A percentile compares a stretch with the other conserved stretches of the same genome.
These are phyloP conservation scores for Sebastes baramenuke DNA, from an alignment of 2,797 vertebrate species.

Conservation along the genomic window DNA sequence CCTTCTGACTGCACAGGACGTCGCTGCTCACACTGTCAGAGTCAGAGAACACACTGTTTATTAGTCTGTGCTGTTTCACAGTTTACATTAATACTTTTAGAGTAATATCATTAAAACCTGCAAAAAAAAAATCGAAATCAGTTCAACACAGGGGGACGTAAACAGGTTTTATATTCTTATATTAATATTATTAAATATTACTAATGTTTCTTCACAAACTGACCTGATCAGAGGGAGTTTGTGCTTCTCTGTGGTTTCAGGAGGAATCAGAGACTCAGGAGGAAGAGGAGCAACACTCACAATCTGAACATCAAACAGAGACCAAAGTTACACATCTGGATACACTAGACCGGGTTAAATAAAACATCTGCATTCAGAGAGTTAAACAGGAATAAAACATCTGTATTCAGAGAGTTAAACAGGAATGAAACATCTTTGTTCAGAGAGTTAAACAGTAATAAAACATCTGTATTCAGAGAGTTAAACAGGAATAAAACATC, in stretches of 20 bases:
- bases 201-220: background rate
- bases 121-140: no score
- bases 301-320: slow-evolving; percentile 55
- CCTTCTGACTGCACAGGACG: slow-evolving; percentile 88
- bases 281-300: slow-evolving; percentile 83
- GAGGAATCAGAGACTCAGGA: slow-evolving; percentile 87
- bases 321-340: background rate
- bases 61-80: no score
- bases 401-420: no score
- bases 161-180: no score
- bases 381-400: no score
- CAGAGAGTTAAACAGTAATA: background rate
- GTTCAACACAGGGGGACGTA: no score
- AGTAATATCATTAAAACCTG: no score
- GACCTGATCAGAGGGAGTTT: slow-evolving; percentile 89
- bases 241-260: slow-evolving; percentile 85
- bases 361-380: background rate
- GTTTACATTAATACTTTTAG: no score
- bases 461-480: background rate
- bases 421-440: no score
- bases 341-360: no score
- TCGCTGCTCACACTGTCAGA: slow-evolving; percentile 85
- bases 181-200: no score
- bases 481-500: background rate
- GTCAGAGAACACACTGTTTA: background rate